phyloP scores from a whole-genome alignment of 35 echinoderm and acorn worm species.

The Apostichopus parvimensis region DNA sequence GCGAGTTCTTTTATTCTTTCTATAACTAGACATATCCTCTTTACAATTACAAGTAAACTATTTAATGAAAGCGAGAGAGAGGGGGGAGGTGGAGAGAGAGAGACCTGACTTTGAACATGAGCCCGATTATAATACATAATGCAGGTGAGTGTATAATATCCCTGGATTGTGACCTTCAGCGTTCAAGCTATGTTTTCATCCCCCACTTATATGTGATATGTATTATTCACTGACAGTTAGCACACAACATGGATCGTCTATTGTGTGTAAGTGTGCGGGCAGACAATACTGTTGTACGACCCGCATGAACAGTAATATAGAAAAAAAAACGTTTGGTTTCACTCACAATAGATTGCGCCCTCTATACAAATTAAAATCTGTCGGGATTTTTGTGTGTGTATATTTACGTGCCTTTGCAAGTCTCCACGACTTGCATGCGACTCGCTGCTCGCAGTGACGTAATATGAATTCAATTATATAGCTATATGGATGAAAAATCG shows the following conservation, averaged over 20 bases:
- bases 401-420: too few relatives aligned
- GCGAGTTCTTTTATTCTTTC: too few relatives aligned
- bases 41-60: too few relatives aligned
- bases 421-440: too few relatives aligned
- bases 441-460: too few relatives aligned
- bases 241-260: neutral
- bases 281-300: neutral
- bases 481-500: neutral
- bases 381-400: too few relatives aligned
- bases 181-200: neutral
- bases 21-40: too few relatives aligned
- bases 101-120: too few relatives aligned
- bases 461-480: too few relatives aligned
- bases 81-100: too few relatives aligned
- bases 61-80: too few relatives aligned
- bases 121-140: neutral
- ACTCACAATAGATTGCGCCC: neutral
- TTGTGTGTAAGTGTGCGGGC: slow-evolving; percentile 1
- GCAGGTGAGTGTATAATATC: neutral
- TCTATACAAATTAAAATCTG: neutral
- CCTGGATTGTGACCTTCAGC: neutral
- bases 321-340: too few relatives aligned
- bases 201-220: neutral
- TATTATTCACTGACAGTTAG: neutral
- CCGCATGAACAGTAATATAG: neutral